phyloP scores from a whole-genome alignment of 23 tunicate species.

The Ascidia mentula region DNA sequence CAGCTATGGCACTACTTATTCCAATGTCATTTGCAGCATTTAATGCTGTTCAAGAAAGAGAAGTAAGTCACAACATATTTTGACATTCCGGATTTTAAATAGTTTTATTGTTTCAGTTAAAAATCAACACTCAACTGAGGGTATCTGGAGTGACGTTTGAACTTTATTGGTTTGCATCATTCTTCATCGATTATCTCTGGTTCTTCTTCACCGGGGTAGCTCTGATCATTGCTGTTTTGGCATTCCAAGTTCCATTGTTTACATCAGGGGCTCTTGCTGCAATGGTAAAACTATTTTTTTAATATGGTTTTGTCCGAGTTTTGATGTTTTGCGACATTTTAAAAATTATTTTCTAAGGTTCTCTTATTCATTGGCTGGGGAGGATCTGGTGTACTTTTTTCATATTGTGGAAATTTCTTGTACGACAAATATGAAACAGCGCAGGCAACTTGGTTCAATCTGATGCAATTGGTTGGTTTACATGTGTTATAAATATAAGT shows the following conservation, averaged over 20 bases:
- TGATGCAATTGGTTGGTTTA: slow-evolving; percentile 62
- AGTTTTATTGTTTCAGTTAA: slow-evolving; percentile 30
- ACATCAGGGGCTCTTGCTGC: slow-evolving; percentile 60
- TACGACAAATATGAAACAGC: slow-evolving; percentile 69
- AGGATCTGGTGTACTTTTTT: slow-evolving; percentile 46
- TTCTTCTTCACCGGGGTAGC: slow-evolving; percentile 42
- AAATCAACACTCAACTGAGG: slow-evolving; percentile 71
- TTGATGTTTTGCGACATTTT: not conserved
- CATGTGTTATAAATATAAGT: not conserved
- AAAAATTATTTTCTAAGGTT: slow-evolving; percentile 52
- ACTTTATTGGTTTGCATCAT: slow-evolving; percentile 60
- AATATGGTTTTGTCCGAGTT: not conserved
- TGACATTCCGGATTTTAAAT: not conserved
- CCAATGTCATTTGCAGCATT: slow-evolving; percentile 31
- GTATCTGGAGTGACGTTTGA: slow-evolving; percentile 75
- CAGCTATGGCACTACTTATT: slow-evolving; percentile 59
- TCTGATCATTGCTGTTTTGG: slow-evolving; percentile 55
- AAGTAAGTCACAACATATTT: slow-evolving; percentile 27
- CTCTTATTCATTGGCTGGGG: slow-evolving; percentile 82
- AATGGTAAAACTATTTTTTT: slow-evolving; percentile 32
- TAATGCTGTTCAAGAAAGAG: slow-evolving; percentile 75
- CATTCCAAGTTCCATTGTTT: slow-evolving; percentile 37
- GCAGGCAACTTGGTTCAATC: slow-evolving; percentile 37
- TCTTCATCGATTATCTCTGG: slow-evolving; percentile 51
- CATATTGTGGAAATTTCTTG: slow-evolving; percentile 65